Conservation (phyloP, 2,113 vertebrate species). For the Macaca fascicularis region T2T-MFA8v1.1 NC_088381.1:69474001-69474500, state of each 20-base stretch:
- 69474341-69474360: neutral
- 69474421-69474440: neutral
- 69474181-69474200: neutral
- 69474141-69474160: neutral
- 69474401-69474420: neutral
- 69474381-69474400: neutral
- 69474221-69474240: too few relatives aligned
- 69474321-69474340: neutral
- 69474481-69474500: neutral
- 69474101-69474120: neutral
- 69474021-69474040: neutral
- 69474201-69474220: neutral
- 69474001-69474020: neutral
- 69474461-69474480: neutral
- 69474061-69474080: neutral
- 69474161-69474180: neutral
- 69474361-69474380: neutral
- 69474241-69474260: neutral
- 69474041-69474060: neutral
- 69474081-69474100: neutral
- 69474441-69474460: constrained; percentile 15
- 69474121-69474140: neutral
- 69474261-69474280: neutral
- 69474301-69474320: neutral
- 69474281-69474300: neutral